Conservation (phyloP, 2,113 vertebrate species). For the Saguinus imperator region DNA sequence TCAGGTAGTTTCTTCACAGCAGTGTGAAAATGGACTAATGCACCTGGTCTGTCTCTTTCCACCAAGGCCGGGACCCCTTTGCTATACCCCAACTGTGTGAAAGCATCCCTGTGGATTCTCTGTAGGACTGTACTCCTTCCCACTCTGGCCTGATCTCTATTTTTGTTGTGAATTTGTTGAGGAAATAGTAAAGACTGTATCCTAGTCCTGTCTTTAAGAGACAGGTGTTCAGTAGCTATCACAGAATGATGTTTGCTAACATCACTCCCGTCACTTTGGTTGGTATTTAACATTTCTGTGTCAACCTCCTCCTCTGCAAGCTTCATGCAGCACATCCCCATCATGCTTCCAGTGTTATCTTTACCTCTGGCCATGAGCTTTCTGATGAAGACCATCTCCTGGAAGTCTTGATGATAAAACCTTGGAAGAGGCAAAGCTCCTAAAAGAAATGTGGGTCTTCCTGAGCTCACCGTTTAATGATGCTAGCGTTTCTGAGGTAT, state of each 20-base stretch:
- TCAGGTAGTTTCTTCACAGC: too few species aligned
- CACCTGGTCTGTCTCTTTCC: background rate
- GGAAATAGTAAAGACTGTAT: background rate
- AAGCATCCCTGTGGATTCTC: background rate
- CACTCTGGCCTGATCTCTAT: background rate
- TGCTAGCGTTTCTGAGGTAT: background rate
- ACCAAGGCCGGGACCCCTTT: background rate
- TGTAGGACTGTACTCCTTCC: background rate
- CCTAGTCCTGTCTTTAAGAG: background rate
- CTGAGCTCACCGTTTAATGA: background rate
- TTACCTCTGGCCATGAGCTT: background rate
- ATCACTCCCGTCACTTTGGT: background rate
- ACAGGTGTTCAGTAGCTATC: background rate
- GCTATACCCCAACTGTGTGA: background rate
- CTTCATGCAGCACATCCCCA: fast-evolving
- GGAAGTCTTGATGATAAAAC: background rate
- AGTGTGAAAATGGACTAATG: too few species aligned
- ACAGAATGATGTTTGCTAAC: background rate
- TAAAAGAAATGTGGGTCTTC: background rate
- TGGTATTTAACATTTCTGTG: background rate
- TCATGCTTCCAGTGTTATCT: background rate
- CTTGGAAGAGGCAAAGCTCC: background rate
- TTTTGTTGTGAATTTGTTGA: background rate
- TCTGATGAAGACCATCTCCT: background rate
- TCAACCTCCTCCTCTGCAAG: background rate